Conservation (phyloP, 2,888 invertebrate genomes). For the Cetonia aurata region DNA sequence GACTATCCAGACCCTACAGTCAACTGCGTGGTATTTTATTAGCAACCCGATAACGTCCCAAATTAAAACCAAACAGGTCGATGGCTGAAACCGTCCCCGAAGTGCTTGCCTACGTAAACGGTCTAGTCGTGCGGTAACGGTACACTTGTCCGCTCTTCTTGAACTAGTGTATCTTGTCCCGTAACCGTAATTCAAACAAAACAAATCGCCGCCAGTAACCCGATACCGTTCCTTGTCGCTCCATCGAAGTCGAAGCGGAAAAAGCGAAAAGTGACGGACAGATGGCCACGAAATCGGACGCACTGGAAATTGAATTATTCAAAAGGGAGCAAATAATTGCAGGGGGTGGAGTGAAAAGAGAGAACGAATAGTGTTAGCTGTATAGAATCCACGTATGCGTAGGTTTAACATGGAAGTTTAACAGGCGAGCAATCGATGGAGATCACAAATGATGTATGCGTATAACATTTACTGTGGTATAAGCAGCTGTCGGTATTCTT, state of each 20-base stretch:
- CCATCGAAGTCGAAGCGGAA: conserved; percentile 45
- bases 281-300: conserved; percentile 66
- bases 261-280: conserved; percentile 58
- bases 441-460: conserved; percentile 1
- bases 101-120: background rate
- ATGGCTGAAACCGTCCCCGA: background rate
- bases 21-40: background rate
- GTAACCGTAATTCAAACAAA: conserved; percentile 26
- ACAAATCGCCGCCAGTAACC: conserved; percentile 52
- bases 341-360: conserved; percentile 47
- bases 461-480: background rate
- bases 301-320: conserved; percentile 68
- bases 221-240: conserved; percentile 56
- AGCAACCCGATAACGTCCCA: conserved; percentile 20
- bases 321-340: conserved; percentile 68
- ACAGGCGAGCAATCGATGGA: conserved; percentile 6
- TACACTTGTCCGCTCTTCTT: background rate
- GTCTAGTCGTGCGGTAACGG: background rate
- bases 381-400: background rate
- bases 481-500: no score
- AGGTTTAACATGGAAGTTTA: no score
- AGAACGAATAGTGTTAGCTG: conserved; percentile 43
- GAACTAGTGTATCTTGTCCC: background rate
- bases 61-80: conserved; percentile 30
- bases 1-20: no score